Evolutionary conservation across 1,140 invertebrate species (phyloP).

Genomic region (Archegozetes longisetosus): DNA sequence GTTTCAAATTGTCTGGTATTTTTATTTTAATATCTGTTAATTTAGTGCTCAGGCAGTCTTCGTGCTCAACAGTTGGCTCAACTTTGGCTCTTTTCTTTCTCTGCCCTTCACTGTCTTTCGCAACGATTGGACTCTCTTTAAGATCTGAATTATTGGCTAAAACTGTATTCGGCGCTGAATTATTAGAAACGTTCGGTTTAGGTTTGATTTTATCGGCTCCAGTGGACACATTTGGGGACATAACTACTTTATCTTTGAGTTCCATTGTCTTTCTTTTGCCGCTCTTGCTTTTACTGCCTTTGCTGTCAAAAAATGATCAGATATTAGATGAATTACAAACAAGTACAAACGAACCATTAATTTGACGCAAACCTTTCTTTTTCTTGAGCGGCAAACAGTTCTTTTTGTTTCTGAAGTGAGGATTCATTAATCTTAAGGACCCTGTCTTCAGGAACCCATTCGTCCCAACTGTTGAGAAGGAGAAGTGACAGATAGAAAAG

Average conservation of each 20-base stretch:
- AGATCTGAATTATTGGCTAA: neutral
- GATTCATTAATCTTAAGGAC: conserved; percentile 83
- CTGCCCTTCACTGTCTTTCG: neutral
- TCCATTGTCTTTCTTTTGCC: neutral
- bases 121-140: neutral
- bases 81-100: neutral
- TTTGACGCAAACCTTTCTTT: neutral
- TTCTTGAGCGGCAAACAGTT: conserved; percentile 56
- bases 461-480: conserved; percentile 86
- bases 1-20: conserved; percentile 82
- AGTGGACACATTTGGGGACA: neutral
- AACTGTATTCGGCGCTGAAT: neutral
- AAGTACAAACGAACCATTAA: too few relatives aligned
- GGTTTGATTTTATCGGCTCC: neutral
- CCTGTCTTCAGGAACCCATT: conserved; percentile 87
- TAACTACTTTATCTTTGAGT: neutral
- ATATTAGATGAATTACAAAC: too few relatives aligned
- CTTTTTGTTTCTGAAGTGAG: conserved; percentile 75
- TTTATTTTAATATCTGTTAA: conserved; percentile 52
- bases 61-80: conserved; percentile 11
- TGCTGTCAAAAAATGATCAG: neutral
- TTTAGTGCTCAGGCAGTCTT: conserved; percentile 19
- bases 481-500: too few relatives aligned
- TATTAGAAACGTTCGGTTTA: too few relatives aligned
- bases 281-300: neutral